Evolutionary conservation across 1,140 invertebrate genomes (phyloP).

Genomic region (fruit fly (Drosophila melanogaster)): DNA sequence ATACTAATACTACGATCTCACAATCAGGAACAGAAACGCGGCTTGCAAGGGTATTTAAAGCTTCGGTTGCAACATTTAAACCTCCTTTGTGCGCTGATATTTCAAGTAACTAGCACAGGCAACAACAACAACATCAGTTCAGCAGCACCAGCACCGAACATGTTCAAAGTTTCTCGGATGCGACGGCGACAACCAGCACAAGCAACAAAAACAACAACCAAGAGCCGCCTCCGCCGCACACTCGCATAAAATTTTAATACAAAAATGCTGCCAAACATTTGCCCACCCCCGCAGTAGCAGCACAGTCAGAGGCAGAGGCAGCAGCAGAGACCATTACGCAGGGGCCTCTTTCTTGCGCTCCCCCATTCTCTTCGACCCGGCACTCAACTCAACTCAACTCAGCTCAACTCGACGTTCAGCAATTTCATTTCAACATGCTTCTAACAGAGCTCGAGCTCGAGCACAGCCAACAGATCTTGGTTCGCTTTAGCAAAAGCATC

Average conservation of each 20-base stretch:
- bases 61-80: constrained; percentile 34
- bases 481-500: constrained; percentile 74
- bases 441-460: constrained; percentile 58
- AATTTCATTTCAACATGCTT: constrained; percentile 82
- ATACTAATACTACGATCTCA: not conserved
- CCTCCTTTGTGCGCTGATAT: constrained; percentile 73
- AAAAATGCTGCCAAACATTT: constrained; percentile 78
- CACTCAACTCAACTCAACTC: constrained; percentile 49
- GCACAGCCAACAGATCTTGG: constrained; percentile 65
- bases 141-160: constrained; percentile 59
- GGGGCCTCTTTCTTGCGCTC: constrained; percentile 47
- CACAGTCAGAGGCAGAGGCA: constrained; percentile 18
- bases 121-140: constrained; percentile 20
- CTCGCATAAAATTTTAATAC: constrained; percentile 68
- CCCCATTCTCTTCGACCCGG: constrained; percentile 44
- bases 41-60: constrained; percentile 18
- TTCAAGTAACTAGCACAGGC: constrained; percentile 73
- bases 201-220: constrained; percentile 39
- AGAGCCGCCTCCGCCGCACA: constrained; percentile 38
- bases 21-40: not conserved
- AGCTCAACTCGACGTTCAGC: constrained; percentile 48
- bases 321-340: constrained; percentile 53
- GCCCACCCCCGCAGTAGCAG: constrained; percentile 52
- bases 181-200: constrained; percentile 43
- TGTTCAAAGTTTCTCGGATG: constrained; percentile 78